These are phyloP conservation scores for Drosophila rellima DNA, from an alignment of 2,888 invertebrate species.

Conservation along the genomic window DNA sequence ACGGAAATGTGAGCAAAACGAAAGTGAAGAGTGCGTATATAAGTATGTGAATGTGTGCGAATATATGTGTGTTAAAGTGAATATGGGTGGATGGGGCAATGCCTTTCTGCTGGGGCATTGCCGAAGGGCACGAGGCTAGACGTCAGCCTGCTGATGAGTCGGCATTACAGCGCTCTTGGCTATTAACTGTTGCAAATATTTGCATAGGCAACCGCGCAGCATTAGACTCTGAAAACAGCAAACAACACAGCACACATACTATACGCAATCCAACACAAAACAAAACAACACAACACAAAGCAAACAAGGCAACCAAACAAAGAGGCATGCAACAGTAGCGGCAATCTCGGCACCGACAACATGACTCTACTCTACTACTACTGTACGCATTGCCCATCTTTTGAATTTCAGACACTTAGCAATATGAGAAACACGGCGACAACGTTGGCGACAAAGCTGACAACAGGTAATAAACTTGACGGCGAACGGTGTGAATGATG, in stretches of 20 bases:
- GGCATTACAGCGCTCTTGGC: conserved; percentile 72
- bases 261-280: background rate
- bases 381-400: conserved; percentile 30
- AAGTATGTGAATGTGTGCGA: conserved; percentile 8
- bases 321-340: conserved; percentile 30
- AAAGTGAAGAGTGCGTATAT: conserved; percentile 50
- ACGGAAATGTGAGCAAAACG: conserved; percentile 62
- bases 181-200: conserved; percentile 77
- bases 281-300: conserved; percentile 53
- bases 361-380: conserved; percentile 7
- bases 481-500: conserved; percentile 21
- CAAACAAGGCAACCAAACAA: conserved; percentile 60
- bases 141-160: conserved; percentile 60
- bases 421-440: conserved; percentile 36
- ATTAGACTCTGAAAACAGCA: conserved; percentile 59
- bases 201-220: conserved; percentile 69
- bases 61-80: background rate
- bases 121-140: conserved; percentile 59
- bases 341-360: conserved; percentile 7
- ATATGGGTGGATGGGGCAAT: background rate
- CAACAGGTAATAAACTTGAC: conserved; percentile 46
- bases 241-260: conserved; percentile 39
- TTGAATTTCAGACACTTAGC: conserved; percentile 47
- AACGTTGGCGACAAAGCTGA: conserved; percentile 16
- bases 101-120: conserved; percentile 26